Percentiles rank a stretch among this genome's conserved stretches.
These are phyloP conservation scores for Procambarus clarkii DNA, from an alignment of 1,140 invertebrate species.

Conservation along the genomic window DNA sequence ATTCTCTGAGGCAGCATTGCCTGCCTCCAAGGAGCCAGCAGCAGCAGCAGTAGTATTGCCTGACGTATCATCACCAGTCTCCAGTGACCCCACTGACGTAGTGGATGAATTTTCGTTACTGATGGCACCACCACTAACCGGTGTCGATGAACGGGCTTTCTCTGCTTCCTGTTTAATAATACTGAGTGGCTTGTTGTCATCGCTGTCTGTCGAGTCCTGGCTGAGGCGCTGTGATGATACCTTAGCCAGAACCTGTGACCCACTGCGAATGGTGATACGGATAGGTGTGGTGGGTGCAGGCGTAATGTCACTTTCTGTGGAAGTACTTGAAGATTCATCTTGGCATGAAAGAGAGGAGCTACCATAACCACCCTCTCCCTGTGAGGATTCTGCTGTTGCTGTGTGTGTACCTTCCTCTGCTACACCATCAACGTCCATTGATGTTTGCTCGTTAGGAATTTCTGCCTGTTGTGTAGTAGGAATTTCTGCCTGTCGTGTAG, in stretches of 20 bases:
- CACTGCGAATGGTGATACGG: constrained; percentile 83
- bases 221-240: constrained; percentile 74
- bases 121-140: not conserved
- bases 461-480: too few relatives aligned
- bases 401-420: not conserved
- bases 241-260: constrained; percentile 83
- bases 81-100: not conserved
- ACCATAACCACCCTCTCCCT: constrained; percentile 31
- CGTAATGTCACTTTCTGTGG: constrained; percentile 42
- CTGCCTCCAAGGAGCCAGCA: not conserved
- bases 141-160: constrained; percentile 72
- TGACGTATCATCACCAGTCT: not conserved
- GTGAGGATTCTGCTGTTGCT: constrained; percentile 6
- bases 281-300: constrained; percentile 56
- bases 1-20: not conserved
- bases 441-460: too few relatives aligned
- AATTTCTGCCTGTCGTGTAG: too few relatives aligned
- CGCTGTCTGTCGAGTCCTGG: constrained; percentile 67
- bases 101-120: not conserved
- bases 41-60: not conserved
- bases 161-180: constrained; percentile 25
- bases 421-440: not conserved
- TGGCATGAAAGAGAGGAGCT: constrained; percentile 19
- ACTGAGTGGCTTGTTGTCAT: constrained; percentile 65
- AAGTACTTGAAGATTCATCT: constrained; percentile 51